These are phyloP conservation scores for Oryzias woworae DNA, from an alignment of 2,113 vertebrate species.

Conservation along the genomic window DNA sequence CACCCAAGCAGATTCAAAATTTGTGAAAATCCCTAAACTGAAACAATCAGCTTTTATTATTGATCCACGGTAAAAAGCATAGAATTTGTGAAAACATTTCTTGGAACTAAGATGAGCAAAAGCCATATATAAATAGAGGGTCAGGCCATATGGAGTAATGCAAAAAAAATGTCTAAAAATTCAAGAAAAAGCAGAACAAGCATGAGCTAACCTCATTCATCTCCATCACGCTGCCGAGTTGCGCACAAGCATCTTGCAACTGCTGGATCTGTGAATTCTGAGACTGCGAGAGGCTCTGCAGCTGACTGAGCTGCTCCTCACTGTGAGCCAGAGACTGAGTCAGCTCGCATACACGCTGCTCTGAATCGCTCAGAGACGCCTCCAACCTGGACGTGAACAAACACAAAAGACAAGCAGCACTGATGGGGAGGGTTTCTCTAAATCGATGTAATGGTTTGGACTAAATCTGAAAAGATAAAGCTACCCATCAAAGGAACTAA, in stretches of 20 bases:
- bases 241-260: slow-evolving; percentile 67
- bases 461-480: not conserved
- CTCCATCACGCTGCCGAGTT: slow-evolving; percentile 72
- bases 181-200: not conserved
- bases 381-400: slow-evolving; percentile 54
- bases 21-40: too few species aligned
- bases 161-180: not conserved
- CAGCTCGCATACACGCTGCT: slow-evolving; percentile 52
- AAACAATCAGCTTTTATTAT: too few species aligned
- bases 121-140: too few species aligned
- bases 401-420: not conserved
- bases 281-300: slow-evolving; percentile 60
- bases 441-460: too few species aligned
- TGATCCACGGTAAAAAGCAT: too few species aligned
- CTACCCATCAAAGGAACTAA: not conserved
- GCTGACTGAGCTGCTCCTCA: slow-evolving; percentile 49
- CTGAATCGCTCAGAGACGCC: slow-evolving; percentile 46
- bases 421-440: too few species aligned
- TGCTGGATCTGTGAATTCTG: slow-evolving; percentile 67
- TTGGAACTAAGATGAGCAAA: too few species aligned
- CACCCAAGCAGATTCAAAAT: too few species aligned
- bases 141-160: not conserved
- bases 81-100: too few species aligned
- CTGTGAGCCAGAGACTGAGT: slow-evolving; percentile 49
- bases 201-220: slow-evolving; percentile 80